Conservation (phyloP, 2,888 invertebrate species). For the Antheraea yamamai region DNA sequence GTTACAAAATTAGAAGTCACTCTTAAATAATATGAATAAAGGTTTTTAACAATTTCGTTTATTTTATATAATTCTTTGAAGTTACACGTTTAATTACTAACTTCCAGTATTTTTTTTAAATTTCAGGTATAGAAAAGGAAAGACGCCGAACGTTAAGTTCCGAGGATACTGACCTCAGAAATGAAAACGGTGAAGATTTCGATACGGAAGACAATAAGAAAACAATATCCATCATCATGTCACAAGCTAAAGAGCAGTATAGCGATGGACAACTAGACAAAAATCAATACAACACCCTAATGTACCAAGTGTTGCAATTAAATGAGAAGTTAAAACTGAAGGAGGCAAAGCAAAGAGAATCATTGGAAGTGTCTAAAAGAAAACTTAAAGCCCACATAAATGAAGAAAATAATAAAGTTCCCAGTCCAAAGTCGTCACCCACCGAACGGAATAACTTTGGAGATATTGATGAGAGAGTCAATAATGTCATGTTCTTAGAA, state of each 20-base stretch:
- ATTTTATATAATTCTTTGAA: not conserved
- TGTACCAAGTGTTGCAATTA: slow-evolving; percentile 89
- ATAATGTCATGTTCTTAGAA: slow-evolving; percentile 59
- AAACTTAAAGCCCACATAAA: slow-evolving; percentile 66
- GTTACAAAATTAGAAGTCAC: no score
- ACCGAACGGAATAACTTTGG: slow-evolving; percentile 65
- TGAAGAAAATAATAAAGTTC: slow-evolving; percentile 69
- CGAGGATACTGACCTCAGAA: slow-evolving; percentile 79
- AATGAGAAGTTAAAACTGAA: slow-evolving; percentile 89
- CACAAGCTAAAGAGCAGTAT: slow-evolving; percentile 90
- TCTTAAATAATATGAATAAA: not conserved
- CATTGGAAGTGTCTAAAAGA: slow-evolving; percentile 79
- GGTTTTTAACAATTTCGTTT: not conserved
- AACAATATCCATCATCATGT: slow-evolving; percentile 89
- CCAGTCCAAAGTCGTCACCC: slow-evolving; percentile 74
- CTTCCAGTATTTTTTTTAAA: not conserved
- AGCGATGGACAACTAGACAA: slow-evolving; percentile 88
- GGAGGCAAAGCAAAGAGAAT: slow-evolving; percentile 88
- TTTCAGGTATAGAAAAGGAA: slow-evolving; percentile 72
- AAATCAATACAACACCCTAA: slow-evolving; percentile 87
- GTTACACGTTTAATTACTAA: not conserved
- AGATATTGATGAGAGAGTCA: slow-evolving; percentile 79
- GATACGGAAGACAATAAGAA: slow-evolving; percentile 83
- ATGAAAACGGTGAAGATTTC: slow-evolving; percentile 73
- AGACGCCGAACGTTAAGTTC: slow-evolving; percentile 75